Base-by-base conservation (phyloP, 2,888 invertebrate species). In the Nomada ruficornis region DNA sequence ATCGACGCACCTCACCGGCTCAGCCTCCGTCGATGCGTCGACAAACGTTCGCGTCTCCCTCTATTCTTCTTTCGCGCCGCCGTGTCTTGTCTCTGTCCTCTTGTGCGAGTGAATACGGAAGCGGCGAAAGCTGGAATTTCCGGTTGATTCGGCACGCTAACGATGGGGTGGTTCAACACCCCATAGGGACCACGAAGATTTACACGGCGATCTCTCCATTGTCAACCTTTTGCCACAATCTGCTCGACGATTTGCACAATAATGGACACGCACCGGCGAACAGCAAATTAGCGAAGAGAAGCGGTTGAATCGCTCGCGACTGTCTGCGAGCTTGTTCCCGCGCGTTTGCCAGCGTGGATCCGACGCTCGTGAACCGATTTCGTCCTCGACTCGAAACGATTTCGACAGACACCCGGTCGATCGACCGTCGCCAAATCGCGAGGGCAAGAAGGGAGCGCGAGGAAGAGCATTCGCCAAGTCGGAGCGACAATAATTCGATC, bases 131-230 rank as follows among this genome's bases (percentile, higher is more conserved):
- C 93, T 93, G 94, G 94, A 93, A 94, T 94, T 94, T 94, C 94
- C 94, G 93, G 94, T 94, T 93, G 93, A 94, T 93, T 93, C 93
- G 92, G 91, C 92, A 90, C 92, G 89, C 93, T 94, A 94, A 94
- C 92, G 94, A 94, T 92, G 93, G 92, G 92, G 92, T 91, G 90
- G 89, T 88, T 87, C 60, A 78, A 82, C 87, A 71, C 82, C 85
- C 88, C 82, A 62, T 79, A 67, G 88, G 81, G 88, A 73, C 79
- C 79, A 81, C 77, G 78, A 65, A 84, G 80, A 86, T 82, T 86
- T 84, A 82, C 86, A 84, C 75, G 76, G n/a, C 62, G 80, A 87
- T 72, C 79, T 62, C 77, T 72, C 85, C 84, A 90, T 92, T 91
- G 91, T 92, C 85, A 80, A 82, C 80, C 84, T 78, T 82, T 86